A percentile compares a stretch with the other conserved stretches of the same genome.
Conservation (phyloP, 2,113 vertebrate species). For the Loxodonta africana region DNA sequence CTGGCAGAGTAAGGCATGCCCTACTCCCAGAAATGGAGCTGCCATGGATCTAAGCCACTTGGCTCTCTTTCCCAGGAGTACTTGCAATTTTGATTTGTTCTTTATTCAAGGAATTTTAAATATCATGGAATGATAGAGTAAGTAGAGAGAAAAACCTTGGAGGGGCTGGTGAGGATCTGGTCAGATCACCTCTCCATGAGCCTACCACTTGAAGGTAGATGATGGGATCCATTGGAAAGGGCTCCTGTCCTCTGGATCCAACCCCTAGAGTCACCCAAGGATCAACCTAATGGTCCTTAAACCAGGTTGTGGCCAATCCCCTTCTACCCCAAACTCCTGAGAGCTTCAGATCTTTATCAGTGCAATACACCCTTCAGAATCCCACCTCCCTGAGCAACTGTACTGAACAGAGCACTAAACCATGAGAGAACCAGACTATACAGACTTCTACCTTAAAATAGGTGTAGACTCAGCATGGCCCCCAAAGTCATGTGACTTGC, state of each 20-base stretch:
- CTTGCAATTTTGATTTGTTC: background rate
- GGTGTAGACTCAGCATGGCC: background rate
- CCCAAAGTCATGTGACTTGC: background rate
- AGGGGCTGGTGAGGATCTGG: background rate
- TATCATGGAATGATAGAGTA: background rate
- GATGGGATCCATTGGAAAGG: background rate
- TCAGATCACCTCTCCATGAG: background rate
- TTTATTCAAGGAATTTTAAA: constrained; percentile 41
- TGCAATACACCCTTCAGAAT: background rate
- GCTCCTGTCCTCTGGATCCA: background rate
- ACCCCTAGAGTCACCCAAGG: background rate
- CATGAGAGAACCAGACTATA: background rate
- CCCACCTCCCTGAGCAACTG: background rate
- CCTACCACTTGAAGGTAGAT: background rate
- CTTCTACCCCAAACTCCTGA: background rate
- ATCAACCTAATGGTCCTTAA: background rate
- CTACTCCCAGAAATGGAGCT: background rate
- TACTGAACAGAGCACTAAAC: background rate
- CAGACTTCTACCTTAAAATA: background rate
- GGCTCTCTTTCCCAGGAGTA: background rate
- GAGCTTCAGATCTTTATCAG: constrained; percentile 40
- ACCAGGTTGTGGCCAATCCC: background rate
- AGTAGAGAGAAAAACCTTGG: background rate
- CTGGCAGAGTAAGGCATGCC: background rate
- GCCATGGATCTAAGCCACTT: background rate